Base-by-base conservation (phyloP, 1,140 invertebrate species). In the Solenopsis invicta region DNA sequence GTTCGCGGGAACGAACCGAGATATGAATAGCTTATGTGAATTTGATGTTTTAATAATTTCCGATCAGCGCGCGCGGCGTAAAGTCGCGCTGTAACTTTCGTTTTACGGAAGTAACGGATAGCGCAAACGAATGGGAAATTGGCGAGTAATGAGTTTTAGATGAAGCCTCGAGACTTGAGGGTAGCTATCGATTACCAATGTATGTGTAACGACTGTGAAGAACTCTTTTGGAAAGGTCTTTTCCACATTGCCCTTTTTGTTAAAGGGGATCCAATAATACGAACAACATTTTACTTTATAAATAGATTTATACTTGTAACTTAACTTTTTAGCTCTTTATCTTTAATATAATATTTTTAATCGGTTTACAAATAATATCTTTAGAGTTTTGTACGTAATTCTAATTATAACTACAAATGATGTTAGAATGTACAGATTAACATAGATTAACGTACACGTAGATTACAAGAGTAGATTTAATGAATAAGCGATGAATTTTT, bases 41-140 rank as follows among this genome's bases (percentile, higher is more conserved):
- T 74, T 84, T 84, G 69, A 84, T 82, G 69, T 84, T 75, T 84
- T 61, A 84, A 75, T 75, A 84, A 84, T 75, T 84, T 61, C 56
- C 69, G 24, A 84, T 62, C 10, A 21, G 29, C 64, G 37, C 21
- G 29, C 64, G 37, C 12, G 10, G 16, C 37, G 48, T 37, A 24
- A 29, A 45, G 21, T 37, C n/a, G 0, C 29, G 10, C 64, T 71
- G 52, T 50, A 37, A 61, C 29, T 84, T 84, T 74, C 41, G 67
- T 59, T 61, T 82, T 48, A 74, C 12, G 67, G 18, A 29, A 56
- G 41, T 48, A 84, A 48, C 54, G 24, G 69, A 37, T 61, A 45
- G 56, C 13, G 29, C 24, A 74, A 50, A 75, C 24, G 54, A 75
- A 84, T 61, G 29, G n/a, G 69, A 84, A 74, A 75, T 75, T 84